phyloP scores from a whole-genome alignment of 2,888 invertebrate genomes.

The Leuctra nigra region DNA sequence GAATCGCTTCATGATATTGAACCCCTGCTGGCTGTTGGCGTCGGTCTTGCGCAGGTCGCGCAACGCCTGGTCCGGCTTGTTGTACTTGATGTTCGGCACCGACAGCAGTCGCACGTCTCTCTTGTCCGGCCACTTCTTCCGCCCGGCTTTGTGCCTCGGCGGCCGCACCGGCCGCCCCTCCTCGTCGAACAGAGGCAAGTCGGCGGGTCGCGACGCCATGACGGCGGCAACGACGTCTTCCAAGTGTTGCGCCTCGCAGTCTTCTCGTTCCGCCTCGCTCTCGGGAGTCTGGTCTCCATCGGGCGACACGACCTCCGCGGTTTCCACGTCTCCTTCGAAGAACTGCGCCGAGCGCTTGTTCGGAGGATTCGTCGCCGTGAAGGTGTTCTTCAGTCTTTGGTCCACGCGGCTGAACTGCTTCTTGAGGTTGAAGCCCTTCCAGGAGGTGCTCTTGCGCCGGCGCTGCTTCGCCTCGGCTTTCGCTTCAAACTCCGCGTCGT shows the following conservation, averaged over 20 bases:
- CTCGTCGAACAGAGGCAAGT: constrained; percentile 53
- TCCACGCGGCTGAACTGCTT: constrained; percentile 75
- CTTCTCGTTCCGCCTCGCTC: constrained; percentile 28
- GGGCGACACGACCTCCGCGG: not conserved
- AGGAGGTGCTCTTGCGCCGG: constrained; percentile 37
- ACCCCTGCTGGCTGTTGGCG: constrained; percentile 39
- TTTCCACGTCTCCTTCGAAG: constrained; percentile 31
- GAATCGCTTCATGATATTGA: constrained; percentile 72
- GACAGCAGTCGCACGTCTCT: constrained; percentile 65
- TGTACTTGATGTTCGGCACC: constrained; percentile 67
- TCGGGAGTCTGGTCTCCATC: constrained; percentile 39
- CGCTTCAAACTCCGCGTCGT: constrained; percentile 22
- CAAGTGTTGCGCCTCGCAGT: constrained; percentile 31
- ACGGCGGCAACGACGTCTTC: constrained; percentile 32
- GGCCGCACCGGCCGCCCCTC: constrained; percentile 50
- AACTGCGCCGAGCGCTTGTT: constrained; percentile 17
- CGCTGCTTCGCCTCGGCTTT: constrained; percentile 14
- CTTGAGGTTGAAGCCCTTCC: constrained; percentile 75
- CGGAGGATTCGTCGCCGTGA: constrained; percentile 33
- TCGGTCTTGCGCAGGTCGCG: constrained; percentile 52
- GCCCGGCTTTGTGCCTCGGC: constrained; percentile 44
- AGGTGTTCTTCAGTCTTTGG: constrained; percentile 62
- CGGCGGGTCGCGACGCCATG: constrained; percentile 50
- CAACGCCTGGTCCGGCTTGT: constrained; percentile 38
- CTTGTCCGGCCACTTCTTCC: constrained; percentile 44